Evolutionary conservation across 2,888 invertebrate genomes (phyloP), one percentile per base, ranked within the genome.

Genomic region (Euzophera pinguis): DNA sequence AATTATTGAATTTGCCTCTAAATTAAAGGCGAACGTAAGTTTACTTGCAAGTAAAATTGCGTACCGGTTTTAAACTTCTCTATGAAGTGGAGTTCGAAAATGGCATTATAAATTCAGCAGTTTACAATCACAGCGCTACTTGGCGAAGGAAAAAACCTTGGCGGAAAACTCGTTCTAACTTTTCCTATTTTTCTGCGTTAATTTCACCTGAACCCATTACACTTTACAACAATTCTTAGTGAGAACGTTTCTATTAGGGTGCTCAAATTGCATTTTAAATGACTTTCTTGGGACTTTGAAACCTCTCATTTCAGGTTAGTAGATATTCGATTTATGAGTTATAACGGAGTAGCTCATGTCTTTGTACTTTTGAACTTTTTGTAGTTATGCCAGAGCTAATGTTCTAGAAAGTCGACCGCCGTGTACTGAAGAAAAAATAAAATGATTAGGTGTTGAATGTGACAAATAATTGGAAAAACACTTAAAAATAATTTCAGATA

Each of bases 181-280:
- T 90, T 89, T 88, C 90, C 90, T 90, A 89, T 90, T 90, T 90
- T 90, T 90, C 89, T 89, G 88, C 89, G 89, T 89, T 85, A 85
- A 84, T 86, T 85, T 84, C 82, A 82, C 83, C 84, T 87, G 89
- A 85, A 88, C 86, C 89, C 86, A 89, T 89, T 89, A 90, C 86
- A 88, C 82, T 88, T 88, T 81, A 83, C 84, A 88, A 89, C 87
- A 88, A 80, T 89, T 86, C 87, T 84, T 80, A 80, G 78, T 81
- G 75, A 76, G 78, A 83, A 77, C 76, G 74, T 81, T 83, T 84
- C 80, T 84, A 83, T 84, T 83, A 85, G 81, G 81, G 78, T 77
- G 71, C 79, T 85, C 79, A 84, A 84, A 87, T 88, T 86, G 83
- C 83, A 86, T 84, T 87, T 84, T 80, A 80, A 85, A 83, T 83